Conservation (phyloP, 2,113 vertebrate genomes). For the Saimiri boliviensis region DNA sequence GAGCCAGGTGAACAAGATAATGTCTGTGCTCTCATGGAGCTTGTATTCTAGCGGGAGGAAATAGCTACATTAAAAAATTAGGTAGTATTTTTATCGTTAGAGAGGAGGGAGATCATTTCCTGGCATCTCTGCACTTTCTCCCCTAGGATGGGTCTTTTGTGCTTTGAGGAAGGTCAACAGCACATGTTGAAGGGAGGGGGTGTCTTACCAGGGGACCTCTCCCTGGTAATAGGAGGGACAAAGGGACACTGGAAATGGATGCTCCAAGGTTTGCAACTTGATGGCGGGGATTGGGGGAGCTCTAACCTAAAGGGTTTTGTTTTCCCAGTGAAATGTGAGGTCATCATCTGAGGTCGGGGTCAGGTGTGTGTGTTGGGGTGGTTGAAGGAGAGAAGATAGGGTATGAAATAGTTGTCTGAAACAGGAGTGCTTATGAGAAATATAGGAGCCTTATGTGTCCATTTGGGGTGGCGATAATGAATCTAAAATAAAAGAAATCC, state of each 20-base stretch:
- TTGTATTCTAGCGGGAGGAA: background rate
- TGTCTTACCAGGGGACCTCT: background rate
- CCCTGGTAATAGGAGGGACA: background rate
- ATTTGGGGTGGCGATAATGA: background rate
- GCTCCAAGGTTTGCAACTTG: background rate
- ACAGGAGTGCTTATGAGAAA: background rate
- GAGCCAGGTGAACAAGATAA: background rate
- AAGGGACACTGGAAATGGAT: background rate
- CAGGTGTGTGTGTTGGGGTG: background rate
- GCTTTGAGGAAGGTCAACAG: background rate
- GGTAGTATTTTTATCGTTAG: background rate
- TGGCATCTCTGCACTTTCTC: background rate
- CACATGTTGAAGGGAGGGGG: accelerated
- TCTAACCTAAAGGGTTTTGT: background rate
- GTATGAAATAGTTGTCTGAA: background rate
- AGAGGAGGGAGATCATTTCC: background rate
- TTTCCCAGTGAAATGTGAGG: background rate
- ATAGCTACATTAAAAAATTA: background rate
- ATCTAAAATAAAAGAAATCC: background rate
- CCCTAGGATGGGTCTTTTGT: background rate
- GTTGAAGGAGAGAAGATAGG: background rate
- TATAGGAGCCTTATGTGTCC: background rate
- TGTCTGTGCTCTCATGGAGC: background rate
- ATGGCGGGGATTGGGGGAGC: background rate
- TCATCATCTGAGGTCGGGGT: background rate